phyloP scores from a whole-genome alignment of 2,113 vertebrate genomes.

The Eonycteris spelaea region DNA sequence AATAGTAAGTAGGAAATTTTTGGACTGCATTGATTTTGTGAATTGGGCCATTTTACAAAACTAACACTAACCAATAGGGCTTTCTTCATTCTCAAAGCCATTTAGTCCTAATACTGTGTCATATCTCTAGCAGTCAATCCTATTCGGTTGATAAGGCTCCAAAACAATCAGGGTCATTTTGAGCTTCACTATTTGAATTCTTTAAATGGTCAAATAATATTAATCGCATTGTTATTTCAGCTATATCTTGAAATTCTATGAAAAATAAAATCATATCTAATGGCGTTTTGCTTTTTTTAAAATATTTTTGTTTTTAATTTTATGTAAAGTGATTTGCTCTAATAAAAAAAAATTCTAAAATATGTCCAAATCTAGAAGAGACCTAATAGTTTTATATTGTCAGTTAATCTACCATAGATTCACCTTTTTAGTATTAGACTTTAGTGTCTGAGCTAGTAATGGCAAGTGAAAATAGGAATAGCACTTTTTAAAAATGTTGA shows the following conservation, averaged over 20 bases:
- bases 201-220: background rate
- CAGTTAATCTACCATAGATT: background rate
- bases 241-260: background rate
- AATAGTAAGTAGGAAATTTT: background rate
- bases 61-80: background rate
- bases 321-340: background rate
- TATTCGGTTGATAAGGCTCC: background rate
- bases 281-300: background rate
- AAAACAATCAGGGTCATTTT: background rate
- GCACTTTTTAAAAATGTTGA: background rate
- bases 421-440: background rate
- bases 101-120: background rate
- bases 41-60: background rate
- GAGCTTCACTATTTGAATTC: background rate
- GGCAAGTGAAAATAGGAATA: background rate
- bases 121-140: background rate
- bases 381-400: background rate
- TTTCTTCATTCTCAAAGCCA: background rate
- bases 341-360: background rate
- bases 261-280: slow-evolving; percentile 8
- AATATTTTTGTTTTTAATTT: slow-evolving; percentile 12
- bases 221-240: background rate
- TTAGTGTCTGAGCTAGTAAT: background rate
- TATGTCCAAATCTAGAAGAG: slow-evolving; percentile 21
- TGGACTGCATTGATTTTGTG: background rate